Base-by-base conservation (phyloP, 2,888 invertebrate genomes). In the Criorhina ranunculi region DNA sequence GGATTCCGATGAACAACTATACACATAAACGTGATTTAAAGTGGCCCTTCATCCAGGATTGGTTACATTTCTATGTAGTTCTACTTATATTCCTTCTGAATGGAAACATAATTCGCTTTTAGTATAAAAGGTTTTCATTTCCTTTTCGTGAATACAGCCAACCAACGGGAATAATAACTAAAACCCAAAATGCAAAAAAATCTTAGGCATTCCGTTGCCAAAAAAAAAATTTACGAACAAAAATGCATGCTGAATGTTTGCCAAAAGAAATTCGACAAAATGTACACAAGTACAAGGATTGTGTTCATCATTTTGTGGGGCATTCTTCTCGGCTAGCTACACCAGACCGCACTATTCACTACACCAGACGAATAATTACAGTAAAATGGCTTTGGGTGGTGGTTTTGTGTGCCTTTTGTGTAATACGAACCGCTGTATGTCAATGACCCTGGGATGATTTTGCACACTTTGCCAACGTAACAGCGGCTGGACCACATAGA, bases 341-440 rank as follows among this genome's bases (percentile, higher is more conserved):
- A n/a, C n/a, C n/a, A n/a, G 44, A 75, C 60, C 75, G 31, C 60
- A 31, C 51, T 75, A 24, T 53, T 67, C 15, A 44, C 67, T 17
- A 55, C n/a, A 57, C 51, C 64, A 76, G 76, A 76, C 81, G 42
- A 82, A 77, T 82, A 82, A 82, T 82, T 76, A 70, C 70, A 51
- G 59, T 66, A 77, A 77, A 76, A 82, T 77, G 64, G 46, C 51
- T 82, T 66, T 40, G 62, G 57, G 62, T 57, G 70, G 70, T 19
- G 64, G 69, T 69, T 64, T 76, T 75, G 33, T 67, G 53, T 60
- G 40, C 12, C 60, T 60, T 60, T 73, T 60, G 40, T 69, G 76
- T 76, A 81, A 81, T 31, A 42, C 19, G 49, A 19, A 15, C 29
- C 37, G 44, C 12, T 37, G 35, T 9, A 70, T 51, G 77, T 76